These are phyloP conservation scores for Trissolcus basalis DNA, from an alignment of 1,140 invertebrate species.

Conservation along the genomic window DNA sequence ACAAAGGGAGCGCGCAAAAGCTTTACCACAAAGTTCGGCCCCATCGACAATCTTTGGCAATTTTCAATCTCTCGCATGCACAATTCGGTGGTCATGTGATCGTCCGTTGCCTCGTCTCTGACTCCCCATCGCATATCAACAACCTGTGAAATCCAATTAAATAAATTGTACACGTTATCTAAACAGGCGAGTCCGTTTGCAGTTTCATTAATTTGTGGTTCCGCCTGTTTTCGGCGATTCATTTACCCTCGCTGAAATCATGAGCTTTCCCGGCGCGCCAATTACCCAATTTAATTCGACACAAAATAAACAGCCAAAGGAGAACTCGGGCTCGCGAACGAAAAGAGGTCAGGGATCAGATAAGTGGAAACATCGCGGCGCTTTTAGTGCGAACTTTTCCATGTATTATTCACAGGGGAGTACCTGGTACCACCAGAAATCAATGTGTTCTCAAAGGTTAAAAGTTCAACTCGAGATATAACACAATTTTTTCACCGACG, in stretches of 20 bases:
- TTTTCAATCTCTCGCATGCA: conserved; percentile 99
- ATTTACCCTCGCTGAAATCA: not conserved
- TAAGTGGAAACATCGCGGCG: conserved; percentile 14
- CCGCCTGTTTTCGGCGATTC: not conserved
- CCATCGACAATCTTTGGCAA: conserved; percentile 97
- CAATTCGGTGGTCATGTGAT: conserved; percentile 98
- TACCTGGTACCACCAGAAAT: conserved; percentile 55
- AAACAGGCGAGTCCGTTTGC: not conserved
- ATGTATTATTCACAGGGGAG: conserved; percentile 44
- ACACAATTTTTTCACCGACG: conserved; percentile 12
- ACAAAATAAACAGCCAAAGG: conserved; percentile 4
- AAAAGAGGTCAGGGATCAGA: conserved; percentile 42
- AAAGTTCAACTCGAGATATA: conserved; percentile 35
- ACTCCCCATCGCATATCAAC: conserved; percentile 99
- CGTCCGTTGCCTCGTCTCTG: conserved; percentile 96
- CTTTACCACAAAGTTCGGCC: conserved; percentile 95
- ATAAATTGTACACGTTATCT: conserved; percentile 12
- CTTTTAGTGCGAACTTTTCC: conserved; percentile 41
- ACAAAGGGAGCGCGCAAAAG: too few relatives aligned
- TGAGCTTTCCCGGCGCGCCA: not conserved
- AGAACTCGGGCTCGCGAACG: conserved; percentile 3
- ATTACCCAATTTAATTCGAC: conserved; percentile 26
- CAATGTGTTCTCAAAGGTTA: conserved; percentile 45
- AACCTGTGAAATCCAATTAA: conserved; percentile 80
- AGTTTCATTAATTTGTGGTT: conserved; percentile 9